Evolutionary conservation across 2,113 vertebrate species (phyloP).

Genomic region (Chamaetylas fuelleborni): DNA sequence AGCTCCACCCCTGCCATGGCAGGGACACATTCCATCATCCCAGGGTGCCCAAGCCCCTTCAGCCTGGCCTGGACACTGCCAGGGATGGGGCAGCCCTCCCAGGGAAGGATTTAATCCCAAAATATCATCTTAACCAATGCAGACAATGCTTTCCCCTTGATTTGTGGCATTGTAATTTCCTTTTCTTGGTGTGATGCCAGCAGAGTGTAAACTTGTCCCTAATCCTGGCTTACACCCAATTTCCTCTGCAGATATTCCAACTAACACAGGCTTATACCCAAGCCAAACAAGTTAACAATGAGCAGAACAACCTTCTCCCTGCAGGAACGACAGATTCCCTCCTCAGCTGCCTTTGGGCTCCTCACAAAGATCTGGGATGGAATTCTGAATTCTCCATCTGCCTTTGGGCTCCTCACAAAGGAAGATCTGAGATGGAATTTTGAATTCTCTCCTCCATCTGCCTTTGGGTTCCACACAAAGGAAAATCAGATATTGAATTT

Average conservation of each 20-base stretch:
- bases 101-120: neutral
- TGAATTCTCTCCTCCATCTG: neutral
- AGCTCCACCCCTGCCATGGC: neutral
- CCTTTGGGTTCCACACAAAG: too few relatives aligned
- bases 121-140: neutral
- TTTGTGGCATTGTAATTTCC: neutral
- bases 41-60: fast-evolving
- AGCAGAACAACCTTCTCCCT: neutral
- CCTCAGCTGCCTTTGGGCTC: neutral
- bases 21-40: neutral
- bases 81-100: neutral
- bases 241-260: neutral
- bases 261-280: neutral
- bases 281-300: neutral
- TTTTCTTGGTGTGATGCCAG: neutral
- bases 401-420: too few relatives aligned
- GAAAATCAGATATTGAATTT: too few relatives aligned
- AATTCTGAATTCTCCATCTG: too few relatives aligned
- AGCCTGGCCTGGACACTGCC: fast-evolving
- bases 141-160: neutral
- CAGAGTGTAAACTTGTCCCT: neutral
- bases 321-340: neutral
- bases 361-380: neutral
- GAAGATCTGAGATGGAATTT: too few relatives aligned
- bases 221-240: neutral